Percentiles rank a stretch among this genome's conserved stretches.
Evolutionary conservation across 2,888 invertebrate genomes (phyloP).

Genomic region (Augochlorella aurata): DNA sequence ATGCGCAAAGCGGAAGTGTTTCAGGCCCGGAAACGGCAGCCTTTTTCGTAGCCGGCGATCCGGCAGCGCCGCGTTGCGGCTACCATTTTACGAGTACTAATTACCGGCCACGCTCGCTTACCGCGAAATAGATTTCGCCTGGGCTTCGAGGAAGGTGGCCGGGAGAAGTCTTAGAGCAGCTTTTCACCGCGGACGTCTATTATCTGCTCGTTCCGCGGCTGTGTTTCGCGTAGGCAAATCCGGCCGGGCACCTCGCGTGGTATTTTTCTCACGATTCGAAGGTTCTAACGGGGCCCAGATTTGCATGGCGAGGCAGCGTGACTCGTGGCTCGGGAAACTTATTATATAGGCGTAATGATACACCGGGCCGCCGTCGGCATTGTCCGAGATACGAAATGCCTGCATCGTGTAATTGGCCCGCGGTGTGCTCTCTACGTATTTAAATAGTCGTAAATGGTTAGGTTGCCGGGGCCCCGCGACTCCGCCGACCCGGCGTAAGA

Average conservation of each 20-base stretch:
- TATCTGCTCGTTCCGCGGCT: constrained; percentile 15
- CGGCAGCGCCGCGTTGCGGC: not conserved
- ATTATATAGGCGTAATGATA: constrained; percentile 38
- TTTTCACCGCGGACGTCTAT: constrained; percentile 17
- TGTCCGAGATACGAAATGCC: constrained; percentile 33
- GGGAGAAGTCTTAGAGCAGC: constrained; percentile 13
- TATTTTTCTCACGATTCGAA: constrained; percentile 41
- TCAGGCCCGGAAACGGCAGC: not conserved
- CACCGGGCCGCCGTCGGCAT: constrained; percentile 7
- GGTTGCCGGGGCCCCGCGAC: not conserved
- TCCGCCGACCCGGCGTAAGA: not conserved
- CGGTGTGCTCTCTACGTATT: constrained; percentile 27
- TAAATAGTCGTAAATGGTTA: constrained; percentile 45
- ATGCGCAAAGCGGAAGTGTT: not conserved
- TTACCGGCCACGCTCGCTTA: constrained; percentile 42
- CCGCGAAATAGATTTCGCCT: constrained; percentile 48
- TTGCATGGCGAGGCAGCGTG: constrained; percentile 39
- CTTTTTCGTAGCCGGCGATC: not conserved
- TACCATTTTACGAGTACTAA: constrained; percentile 63
- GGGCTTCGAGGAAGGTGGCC: constrained; percentile 35
- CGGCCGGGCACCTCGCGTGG: constrained; percentile 1
- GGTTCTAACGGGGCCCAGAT: constrained; percentile 30
- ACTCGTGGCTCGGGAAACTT: constrained; percentile 34
- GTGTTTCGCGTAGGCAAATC: constrained; percentile 15
- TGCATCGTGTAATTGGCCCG: constrained; percentile 32